phyloP scores from a whole-genome alignment of 2,888 invertebrate species.

The Microplitis deprimator region DNA sequence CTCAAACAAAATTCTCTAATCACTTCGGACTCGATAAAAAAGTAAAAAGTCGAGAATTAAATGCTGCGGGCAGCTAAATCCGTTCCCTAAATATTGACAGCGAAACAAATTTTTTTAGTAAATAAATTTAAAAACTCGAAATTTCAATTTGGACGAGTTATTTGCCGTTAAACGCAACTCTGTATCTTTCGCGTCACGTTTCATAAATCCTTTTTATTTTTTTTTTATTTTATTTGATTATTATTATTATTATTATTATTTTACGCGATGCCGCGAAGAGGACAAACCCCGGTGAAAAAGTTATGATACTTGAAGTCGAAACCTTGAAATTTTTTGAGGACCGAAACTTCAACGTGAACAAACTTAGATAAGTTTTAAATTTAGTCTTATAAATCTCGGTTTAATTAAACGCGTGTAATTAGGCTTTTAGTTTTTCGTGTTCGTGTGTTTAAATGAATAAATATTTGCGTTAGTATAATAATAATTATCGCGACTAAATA shows the following conservation, averaged over 20 bases:
- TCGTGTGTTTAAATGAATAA: constrained; percentile 12
- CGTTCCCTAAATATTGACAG: not conserved
- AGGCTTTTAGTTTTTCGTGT: constrained; percentile 23
- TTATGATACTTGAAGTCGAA: constrained; percentile 2
- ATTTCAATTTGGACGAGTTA: not conserved
- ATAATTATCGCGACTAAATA: constrained; percentile 16
- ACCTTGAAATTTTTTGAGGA: not conserved
- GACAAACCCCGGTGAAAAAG: not conserved
- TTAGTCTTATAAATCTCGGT: not conserved
- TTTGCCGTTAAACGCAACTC: not conserved
- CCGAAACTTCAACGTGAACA: not conserved
- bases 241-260: not conserved
- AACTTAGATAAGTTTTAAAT: constrained; percentile 4
- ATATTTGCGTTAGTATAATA: constrained; percentile 31
- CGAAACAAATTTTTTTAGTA: not conserved
- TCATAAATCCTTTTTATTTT: constrained; percentile 2
- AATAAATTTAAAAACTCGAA: constrained; percentile 5
- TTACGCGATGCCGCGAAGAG: not conserved
- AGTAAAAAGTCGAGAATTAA: constrained; percentile 1
- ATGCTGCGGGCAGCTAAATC: constrained; percentile 49
- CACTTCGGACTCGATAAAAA: not conserved
- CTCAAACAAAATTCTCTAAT: constrained; percentile 1
- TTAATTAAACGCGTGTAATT: constrained; percentile 15
- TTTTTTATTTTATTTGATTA: not conserved
- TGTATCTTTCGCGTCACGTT: not conserved